Conservation (phyloP, 2,888 invertebrate genomes). For the Xestia c-nigrum region DNA sequence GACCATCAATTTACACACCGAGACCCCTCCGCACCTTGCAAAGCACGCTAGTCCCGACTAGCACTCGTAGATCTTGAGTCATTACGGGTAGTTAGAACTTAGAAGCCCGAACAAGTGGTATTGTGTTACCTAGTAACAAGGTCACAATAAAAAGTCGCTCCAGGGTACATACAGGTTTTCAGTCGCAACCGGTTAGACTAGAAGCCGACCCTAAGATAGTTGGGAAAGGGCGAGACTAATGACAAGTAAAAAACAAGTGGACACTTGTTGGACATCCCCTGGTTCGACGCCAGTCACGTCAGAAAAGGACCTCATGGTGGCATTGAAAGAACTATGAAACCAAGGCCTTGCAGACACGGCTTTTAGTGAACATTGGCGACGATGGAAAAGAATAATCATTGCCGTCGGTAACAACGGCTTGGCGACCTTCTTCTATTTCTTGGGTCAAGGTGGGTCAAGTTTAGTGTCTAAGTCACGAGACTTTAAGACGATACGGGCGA, state of each 20-base stretch:
- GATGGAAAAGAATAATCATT: not conserved
- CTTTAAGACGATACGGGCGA: not conserved
- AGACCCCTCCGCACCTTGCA: not conserved
- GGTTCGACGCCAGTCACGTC: not conserved
- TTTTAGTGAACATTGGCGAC: not conserved
- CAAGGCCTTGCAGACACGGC: not conserved
- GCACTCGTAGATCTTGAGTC: not conserved
- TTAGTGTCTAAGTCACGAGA: not conserved
- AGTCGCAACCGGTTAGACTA: not conserved
- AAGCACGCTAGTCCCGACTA: not conserved
- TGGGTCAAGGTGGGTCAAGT: conserved; percentile 17
- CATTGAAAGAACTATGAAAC: not conserved
- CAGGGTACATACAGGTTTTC: not conserved
- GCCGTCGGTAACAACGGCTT: not conserved
- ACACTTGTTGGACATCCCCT: not conserved
- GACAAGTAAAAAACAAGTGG: conserved; percentile 3
- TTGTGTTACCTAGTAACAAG: not conserved
- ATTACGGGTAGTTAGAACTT: not conserved
- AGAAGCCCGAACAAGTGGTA: not conserved
- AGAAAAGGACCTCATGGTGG: not conserved
- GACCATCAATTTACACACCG: not conserved
- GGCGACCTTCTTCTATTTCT: conserved; percentile 1
- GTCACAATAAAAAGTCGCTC: not conserved
- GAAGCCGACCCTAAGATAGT: not conserved
- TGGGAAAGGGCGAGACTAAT: not conserved